Percentiles rank a stretch among this genome's conserved stretches.
Evolutionary conservation across 1,140 invertebrate species (phyloP).

Genomic region (Gerris buenoi): DNA sequence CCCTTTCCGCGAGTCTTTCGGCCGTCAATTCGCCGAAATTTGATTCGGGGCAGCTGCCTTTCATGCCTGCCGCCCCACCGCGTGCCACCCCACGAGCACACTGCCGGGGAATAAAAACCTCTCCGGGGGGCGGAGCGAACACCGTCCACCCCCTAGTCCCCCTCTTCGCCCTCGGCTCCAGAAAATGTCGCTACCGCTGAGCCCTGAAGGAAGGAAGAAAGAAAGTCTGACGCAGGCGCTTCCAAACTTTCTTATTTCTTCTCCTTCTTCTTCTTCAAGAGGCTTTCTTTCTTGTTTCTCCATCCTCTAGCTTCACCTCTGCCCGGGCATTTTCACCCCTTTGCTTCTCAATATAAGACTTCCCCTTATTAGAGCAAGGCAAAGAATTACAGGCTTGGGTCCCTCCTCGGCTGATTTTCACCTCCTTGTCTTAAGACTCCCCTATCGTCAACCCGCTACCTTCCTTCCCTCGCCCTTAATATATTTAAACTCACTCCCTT

Average conservation of each 20-base stretch:
- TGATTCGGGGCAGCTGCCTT: slow-evolving; percentile 22
- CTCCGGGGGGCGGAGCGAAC: slow-evolving; percentile 26
- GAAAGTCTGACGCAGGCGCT: neutral
- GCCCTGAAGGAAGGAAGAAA: neutral
- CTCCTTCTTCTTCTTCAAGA: neutral
- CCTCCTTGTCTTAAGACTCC: too few species aligned
- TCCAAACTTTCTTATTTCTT: neutral
- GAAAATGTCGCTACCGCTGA: neutral
- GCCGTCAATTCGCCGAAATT: slow-evolving; percentile 41
- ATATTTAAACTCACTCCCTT: too few species aligned
- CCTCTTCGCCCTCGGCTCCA: neutral
- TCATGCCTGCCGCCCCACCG: slow-evolving; percentile 25
- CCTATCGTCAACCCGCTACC: too few species aligned
- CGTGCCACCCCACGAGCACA: slow-evolving; percentile 18
- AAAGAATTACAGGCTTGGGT: neutral
- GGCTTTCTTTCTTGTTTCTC: neutral
- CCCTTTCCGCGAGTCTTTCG: slow-evolving; percentile 64
- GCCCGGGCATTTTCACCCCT: neutral
- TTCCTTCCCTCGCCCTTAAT: too few species aligned
- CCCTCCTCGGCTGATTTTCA: too few species aligned
- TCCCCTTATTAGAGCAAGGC: neutral
- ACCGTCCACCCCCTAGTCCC: slow-evolving; percentile 16
- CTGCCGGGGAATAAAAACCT: slow-evolving; percentile 16
- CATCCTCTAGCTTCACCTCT: neutral
- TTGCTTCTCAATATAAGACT: neutral